These are phyloP conservation scores for Hypothenemus hampei DNA, from an alignment of 1,140 invertebrate species.

Conservation along the genomic window DNA sequence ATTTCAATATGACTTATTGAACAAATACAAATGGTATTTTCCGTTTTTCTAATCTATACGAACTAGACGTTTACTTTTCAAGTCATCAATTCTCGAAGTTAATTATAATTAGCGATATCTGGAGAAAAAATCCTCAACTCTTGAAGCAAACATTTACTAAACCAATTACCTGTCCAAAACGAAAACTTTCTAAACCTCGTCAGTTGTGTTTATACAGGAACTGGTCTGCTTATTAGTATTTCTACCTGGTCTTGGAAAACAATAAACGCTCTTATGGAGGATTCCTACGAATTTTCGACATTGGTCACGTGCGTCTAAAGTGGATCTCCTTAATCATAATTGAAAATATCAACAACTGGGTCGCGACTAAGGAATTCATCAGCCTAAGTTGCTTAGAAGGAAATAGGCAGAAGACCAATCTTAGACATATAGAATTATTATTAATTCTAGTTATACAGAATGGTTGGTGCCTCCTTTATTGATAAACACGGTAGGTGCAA, in stretches of 20 bases:
- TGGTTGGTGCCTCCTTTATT: not conserved
- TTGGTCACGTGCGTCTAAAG: constrained; percentile 9
- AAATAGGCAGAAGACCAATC: not conserved
- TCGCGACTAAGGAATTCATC: not conserved
- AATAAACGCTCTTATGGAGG: constrained; percentile 9
- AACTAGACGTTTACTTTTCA: no score
- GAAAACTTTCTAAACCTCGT: constrained; percentile 5
- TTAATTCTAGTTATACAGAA: not conserved
- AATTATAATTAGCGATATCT: not conserved
- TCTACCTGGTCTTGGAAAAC: constrained; percentile 14
- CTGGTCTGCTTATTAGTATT: constrained; percentile 12
- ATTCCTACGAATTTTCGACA: constrained; percentile 1
- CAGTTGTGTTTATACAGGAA: not conserved
- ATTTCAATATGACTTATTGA: no score
- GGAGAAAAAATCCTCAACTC: not conserved
- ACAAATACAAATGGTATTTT: no score
- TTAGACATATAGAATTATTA: not conserved
- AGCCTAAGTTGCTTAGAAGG: not conserved
- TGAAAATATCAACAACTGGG: constrained; percentile 11
- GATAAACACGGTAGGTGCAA: no score
- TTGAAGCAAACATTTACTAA: not conserved
- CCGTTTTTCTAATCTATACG: no score
- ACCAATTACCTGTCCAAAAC: not conserved
- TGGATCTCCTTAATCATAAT: constrained; percentile 17
- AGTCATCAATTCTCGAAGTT: no score